Percentiles rank a stretch among this genome's conserved stretches.
Conservation (phyloP, 2,797 vertebrate species). For the Helicolenus hilgendorfi region DNA sequence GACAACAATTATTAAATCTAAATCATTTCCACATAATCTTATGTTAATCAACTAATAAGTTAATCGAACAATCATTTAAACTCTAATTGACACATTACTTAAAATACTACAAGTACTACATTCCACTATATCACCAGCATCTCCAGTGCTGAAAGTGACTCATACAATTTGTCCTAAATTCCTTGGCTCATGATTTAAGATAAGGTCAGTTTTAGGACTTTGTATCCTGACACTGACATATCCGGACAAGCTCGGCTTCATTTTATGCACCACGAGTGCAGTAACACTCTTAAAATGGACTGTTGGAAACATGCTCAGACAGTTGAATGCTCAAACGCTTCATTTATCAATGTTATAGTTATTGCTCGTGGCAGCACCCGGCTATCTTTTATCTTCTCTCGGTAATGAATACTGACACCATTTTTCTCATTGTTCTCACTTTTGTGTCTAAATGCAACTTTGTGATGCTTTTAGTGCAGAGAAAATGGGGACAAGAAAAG, state of each 20-base stretch:
- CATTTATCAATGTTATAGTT: constrained; percentile 80
- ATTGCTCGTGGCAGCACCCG: constrained; percentile 78
- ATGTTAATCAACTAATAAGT: neutral
- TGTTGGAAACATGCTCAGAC: constrained; percentile 73
- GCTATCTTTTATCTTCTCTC: constrained; percentile 75
- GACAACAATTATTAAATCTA: neutral
- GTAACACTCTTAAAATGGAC: constrained; percentile 71
- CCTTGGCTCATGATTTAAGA: constrained; percentile 39
- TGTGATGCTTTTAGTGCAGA: constrained; percentile 28
- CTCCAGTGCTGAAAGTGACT: constrained; percentile 44
- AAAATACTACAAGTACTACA: neutral
- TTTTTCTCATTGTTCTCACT: constrained; percentile 75
- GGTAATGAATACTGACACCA: constrained; percentile 73
- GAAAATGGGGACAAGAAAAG: constrained; percentile 10
- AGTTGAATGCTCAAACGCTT: constrained; percentile 79
- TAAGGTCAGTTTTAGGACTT: constrained; percentile 62
- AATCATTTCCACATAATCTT: neutral
- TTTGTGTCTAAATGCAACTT: constrained; percentile 54
- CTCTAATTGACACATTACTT: neutral
- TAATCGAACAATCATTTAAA: neutral
- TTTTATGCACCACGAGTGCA: constrained; percentile 63
- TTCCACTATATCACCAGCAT: neutral
- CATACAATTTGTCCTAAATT: constrained; percentile 33
- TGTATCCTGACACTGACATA: constrained; percentile 66
- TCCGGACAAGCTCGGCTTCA: constrained; percentile 68